Base-by-base conservation (phyloP, 2,888 invertebrate species). In the Meta bourneti region DNA sequence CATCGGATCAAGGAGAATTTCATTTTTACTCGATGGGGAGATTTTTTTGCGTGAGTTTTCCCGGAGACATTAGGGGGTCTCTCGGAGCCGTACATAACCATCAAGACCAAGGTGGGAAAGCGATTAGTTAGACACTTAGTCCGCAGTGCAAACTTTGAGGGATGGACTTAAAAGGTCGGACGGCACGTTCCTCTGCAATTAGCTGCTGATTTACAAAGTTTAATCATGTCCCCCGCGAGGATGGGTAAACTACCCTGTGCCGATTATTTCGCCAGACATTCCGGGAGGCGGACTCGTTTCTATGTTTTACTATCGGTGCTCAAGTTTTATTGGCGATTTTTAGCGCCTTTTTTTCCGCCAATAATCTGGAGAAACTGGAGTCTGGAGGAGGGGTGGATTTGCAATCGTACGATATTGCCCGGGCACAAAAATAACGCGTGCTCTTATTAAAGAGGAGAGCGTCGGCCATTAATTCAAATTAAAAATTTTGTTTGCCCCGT, bases 131-230 rank as follows among this genome's bases (percentile, higher is more conserved):
- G 92, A 86, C 92, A 86, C 83, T 92, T 92, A 92, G 92, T 84
- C 89, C 86, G 20, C 83, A 88, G 92, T 89, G 69, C 89, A 92
- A 92, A 92, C 92, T 92, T 92, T 92, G 92, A 92, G 89, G 92
- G 89, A 92, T 92, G 92, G 71, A 77, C 72, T 19, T 20, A 92
- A 92, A 86, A 52, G 84, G 81, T 81, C 69, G 77, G 71, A 77
- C 20, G 89, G 92, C 92, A 92, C 92, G 92, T 92, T 82, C 89
- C 85, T 81, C 71, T 34, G 92, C 92, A 92, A 92, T 92, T 92
- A 92, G 92, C 89, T 54, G 92, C 92, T 92, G 92, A 92, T 92
- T 92, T 92, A 92, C 92, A 92, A 92, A 92, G 89, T 92, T 92
- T 92, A 92, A 92, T 92, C 92, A 92, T 92, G 89, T 89, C 89